Evolutionary conservation across 2,113 vertebrate genomes (phyloP).

Genomic region (Limnothrissa miodon): DNA sequence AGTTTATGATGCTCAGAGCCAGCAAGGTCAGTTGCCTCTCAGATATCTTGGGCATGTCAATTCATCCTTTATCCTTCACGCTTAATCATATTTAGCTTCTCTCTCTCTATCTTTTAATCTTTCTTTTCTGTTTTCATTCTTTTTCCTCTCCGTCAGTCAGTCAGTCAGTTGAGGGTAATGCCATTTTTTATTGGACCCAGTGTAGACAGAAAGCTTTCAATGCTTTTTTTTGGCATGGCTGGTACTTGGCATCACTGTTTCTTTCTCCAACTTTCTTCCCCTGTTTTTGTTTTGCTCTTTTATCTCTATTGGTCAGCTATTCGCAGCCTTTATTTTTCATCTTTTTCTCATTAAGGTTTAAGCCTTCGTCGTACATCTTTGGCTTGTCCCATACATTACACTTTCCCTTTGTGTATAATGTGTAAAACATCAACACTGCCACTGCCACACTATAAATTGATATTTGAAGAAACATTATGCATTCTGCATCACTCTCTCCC

Average conservation of each 20-base stretch:
- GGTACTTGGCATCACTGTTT: background rate
- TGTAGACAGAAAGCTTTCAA: too few species aligned
- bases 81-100: background rate
- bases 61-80: too few species aligned
- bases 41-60: background rate
- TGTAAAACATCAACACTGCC: too few species aligned
- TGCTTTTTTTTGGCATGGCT: background rate
- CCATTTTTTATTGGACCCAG: too few species aligned
- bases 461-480: too few species aligned
- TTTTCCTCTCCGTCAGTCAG: too few species aligned
- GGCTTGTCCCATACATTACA: background rate
- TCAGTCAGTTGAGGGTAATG: too few species aligned
- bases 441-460: too few species aligned
- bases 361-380: background rate
- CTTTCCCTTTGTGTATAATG: background rate
- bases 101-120: background rate
- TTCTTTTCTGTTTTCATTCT: background rate
- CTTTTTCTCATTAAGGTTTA: background rate
- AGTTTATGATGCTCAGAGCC: slow-evolving; percentile 83
- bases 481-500: too few species aligned
- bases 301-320: background rate
- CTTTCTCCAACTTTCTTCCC: background rate
- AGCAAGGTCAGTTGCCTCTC: slow-evolving; percentile 75
- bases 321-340: background rate
- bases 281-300: background rate